These are phyloP conservation scores for Macaria liturata DNA, from an alignment of 2,888 invertebrate species.

Conservation along the genomic window DNA sequence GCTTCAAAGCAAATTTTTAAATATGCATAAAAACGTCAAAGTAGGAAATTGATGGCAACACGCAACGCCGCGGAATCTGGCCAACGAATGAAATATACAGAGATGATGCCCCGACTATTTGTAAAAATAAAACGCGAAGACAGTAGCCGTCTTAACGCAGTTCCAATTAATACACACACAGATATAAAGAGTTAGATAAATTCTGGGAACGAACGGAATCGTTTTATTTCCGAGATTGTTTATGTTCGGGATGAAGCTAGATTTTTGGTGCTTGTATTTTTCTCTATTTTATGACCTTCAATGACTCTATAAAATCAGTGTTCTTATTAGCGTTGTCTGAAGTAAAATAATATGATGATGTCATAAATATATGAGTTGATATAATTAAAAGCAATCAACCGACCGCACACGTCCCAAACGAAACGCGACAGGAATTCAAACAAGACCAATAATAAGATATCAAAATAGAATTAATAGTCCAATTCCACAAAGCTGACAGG, in stretches of 20 bases:
- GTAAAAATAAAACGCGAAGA: slow-evolving; percentile 72
- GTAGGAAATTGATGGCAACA: slow-evolving; percentile 67
- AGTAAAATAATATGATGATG: no score
- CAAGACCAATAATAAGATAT: slow-evolving; percentile 12
- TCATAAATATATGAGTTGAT: no score
- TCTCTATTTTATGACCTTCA: no score
- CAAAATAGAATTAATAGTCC: slow-evolving; percentile 16
- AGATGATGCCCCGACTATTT: slow-evolving; percentile 67
- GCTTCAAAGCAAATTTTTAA: slow-evolving; percentile 79
- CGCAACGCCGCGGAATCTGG: slow-evolving; percentile 56
- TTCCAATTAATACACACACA: slow-evolving; percentile 23
- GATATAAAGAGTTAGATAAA: slow-evolving; percentile 11
- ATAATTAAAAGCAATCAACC: no score
- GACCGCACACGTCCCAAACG: slow-evolving; percentile 1
- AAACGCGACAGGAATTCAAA: slow-evolving; percentile 8
- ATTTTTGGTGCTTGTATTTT: slow-evolving; percentile 1
- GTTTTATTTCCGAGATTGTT: slow-evolving; percentile 16
- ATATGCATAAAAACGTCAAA: slow-evolving; percentile 81
- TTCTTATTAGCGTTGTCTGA: no score
- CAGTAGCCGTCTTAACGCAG: slow-evolving; percentile 44
- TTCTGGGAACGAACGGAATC: slow-evolving; percentile 18
- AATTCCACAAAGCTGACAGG: slow-evolving; percentile 19
- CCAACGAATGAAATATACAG: slow-evolving; percentile 65
- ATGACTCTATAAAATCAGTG: no score
- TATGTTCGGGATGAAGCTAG: slow-evolving; percentile 12